Conservation (phyloP, 2,113 vertebrate species). For the Cinclus cinclus region DNA sequence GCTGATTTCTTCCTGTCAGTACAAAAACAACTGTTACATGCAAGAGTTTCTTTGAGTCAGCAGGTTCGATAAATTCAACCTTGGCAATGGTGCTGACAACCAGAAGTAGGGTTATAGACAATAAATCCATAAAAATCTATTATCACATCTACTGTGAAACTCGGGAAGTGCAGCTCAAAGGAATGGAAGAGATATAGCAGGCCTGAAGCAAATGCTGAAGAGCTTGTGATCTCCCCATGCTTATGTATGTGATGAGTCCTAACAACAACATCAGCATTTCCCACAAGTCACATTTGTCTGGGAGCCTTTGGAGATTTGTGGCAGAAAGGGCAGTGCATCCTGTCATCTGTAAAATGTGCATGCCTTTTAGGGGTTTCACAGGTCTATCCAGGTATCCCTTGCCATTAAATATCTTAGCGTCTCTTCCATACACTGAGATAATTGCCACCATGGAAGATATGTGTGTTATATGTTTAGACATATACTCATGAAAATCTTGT, state of each 20-base stretch:
- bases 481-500: not conserved
- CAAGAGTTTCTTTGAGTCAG: not conserved
- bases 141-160: not conserved
- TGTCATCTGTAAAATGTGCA: not conserved
- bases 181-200: not conserved
- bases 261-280: not conserved
- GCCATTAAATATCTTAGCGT: not conserved
- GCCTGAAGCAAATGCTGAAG: not conserved
- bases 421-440: not conserved
- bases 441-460: not conserved
- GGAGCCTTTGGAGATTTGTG: not conserved
- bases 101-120: not conserved
- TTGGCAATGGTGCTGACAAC: not conserved
- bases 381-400: not conserved
- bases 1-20: not conserved
- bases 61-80: not conserved
- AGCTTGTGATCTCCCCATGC: not conserved
- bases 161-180: not conserved
- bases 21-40: not conserved
- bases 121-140: not conserved
- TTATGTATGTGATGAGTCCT: not conserved
- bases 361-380: not conserved
- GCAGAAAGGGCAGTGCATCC: not conserved
- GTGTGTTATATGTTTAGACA: not conserved
- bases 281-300: not conserved